Evolutionary conservation across 1,140 invertebrate genomes (phyloP).

Genomic region (Megalopta genalis): DNA sequence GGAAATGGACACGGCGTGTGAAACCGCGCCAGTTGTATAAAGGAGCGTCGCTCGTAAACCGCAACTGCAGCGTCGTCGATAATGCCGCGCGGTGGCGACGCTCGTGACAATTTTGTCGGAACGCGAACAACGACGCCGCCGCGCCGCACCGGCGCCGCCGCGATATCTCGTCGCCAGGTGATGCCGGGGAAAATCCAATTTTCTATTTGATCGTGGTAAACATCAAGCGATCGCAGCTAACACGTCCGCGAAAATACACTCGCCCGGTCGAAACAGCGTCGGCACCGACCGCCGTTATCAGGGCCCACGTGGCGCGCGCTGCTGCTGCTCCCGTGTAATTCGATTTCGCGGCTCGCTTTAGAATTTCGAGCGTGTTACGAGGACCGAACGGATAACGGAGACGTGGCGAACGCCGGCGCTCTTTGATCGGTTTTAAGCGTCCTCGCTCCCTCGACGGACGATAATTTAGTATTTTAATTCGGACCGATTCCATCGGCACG

Average conservation of each 20-base stretch:
- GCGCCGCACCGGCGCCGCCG: too few relatives aligned
- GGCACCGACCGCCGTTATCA: constrained; percentile 1
- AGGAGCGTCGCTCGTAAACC: constrained; percentile 5
- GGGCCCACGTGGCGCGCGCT: neutral
- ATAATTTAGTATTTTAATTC: too few relatives aligned
- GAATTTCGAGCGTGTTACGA: neutral
- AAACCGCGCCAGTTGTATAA: constrained; percentile 4
- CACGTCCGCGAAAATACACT: constrained; percentile 7
- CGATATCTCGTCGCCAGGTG: neutral
- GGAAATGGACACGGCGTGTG: neutral
- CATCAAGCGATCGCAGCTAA: constrained; percentile 34
- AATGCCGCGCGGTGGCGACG: neutral
- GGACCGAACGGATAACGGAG: neutral
- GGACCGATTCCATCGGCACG: too few relatives aligned
- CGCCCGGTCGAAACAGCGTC: neutral
- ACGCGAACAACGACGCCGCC: neutral
- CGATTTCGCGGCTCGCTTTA: neutral
- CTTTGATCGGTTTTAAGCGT: too few relatives aligned
- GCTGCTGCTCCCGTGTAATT: neutral
- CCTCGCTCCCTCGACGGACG: too few relatives aligned
- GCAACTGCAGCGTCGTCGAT: constrained; percentile 5
- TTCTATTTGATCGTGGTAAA: constrained; percentile 53
- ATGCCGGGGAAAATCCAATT: constrained; percentile 34
- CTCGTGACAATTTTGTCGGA: constrained; percentile 8
- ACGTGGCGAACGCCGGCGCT: too few relatives aligned